Percentiles rank a stretch among this genome's conserved stretches.
Conservation (phyloP, 1,140 invertebrate species). For the Aethina tumida region DNA sequence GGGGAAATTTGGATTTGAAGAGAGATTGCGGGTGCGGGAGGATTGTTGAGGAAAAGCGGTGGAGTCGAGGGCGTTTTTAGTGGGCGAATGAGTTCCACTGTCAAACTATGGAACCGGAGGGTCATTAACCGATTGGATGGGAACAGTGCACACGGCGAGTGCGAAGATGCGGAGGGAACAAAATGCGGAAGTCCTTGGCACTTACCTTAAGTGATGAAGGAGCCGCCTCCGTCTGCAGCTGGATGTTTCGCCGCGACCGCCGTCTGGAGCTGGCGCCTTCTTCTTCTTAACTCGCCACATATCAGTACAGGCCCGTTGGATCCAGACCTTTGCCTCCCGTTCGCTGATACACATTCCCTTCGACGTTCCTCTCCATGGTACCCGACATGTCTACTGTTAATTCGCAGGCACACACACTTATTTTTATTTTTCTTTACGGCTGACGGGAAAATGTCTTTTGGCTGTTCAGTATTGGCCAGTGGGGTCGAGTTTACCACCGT, state of each 20-base stretch:
- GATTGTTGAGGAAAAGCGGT: too few species aligned
- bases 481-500: constrained; percentile 33
- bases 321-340: constrained; percentile 32
- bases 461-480: constrained; percentile 31
- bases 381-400: too few species aligned
- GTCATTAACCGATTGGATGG: too few species aligned
- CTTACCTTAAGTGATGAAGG: too few species aligned
- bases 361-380: constrained; percentile 19
- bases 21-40: too few species aligned
- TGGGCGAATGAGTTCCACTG: constrained; percentile 24
- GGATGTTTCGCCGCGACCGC: constrained; percentile 34
- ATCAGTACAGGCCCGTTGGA: constrained; percentile 35
- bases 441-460: constrained; percentile 1
- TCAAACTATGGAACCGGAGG: constrained; percentile 20
- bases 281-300: constrained; percentile 24
- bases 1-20: constrained; percentile 10
- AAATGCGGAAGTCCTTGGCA: constrained; percentile 7
- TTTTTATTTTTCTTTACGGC: constrained; percentile 2
- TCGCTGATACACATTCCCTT: too few species aligned
- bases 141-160: not conserved
- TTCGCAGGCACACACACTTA: too few species aligned
- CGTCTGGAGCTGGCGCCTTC: constrained; percentile 29
- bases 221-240: constrained; percentile 34
- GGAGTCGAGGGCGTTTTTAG: constrained; percentile 10
- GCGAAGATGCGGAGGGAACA: constrained; percentile 1